These are phyloP conservation scores for Pelodiscus sinensis DNA, from an alignment of 2,113 vertebrate genomes.

Conservation along the genomic window DNA sequence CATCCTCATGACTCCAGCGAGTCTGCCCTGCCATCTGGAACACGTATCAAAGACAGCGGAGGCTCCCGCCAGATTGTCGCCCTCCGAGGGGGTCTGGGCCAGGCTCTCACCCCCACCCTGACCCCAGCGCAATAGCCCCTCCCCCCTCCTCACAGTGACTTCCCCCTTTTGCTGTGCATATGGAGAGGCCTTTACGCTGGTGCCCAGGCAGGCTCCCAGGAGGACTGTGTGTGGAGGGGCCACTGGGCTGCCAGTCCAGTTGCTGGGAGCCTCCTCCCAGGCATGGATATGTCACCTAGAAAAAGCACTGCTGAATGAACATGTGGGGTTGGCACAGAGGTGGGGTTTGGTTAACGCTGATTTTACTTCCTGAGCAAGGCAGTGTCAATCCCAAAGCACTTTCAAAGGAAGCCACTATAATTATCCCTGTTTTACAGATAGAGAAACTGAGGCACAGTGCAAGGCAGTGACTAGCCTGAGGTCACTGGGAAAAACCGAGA, in stretches of 20 bases:
- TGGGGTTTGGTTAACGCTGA: not conserved
- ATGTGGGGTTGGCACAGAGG: not conserved
- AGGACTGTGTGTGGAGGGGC: too few species aligned
- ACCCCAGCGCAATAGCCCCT: not conserved
- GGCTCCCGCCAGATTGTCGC: not conserved
- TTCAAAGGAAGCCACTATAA: not conserved
- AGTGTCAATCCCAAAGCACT: not conserved
- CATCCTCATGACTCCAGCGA: not conserved
- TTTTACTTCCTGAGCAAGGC: not conserved
- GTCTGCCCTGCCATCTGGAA: conserved; percentile 31
- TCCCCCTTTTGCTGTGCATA: not conserved
- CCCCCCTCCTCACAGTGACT: not conserved
- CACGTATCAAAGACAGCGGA: conserved; percentile 5
- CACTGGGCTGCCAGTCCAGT: not conserved
- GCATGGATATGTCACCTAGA: not conserved
- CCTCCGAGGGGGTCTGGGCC: not conserved
- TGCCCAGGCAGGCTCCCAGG: too few species aligned
- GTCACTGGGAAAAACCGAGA: not conserved
- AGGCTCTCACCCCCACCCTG: not conserved
- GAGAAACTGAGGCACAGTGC: not conserved
- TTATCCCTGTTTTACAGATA: not conserved
- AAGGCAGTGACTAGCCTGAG: too few species aligned
- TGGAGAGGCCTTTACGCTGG: not conserved
- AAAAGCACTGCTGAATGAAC: not conserved
- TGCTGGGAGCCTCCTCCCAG: not conserved